These are phyloP conservation scores for Spea hammondii DNA, from an alignment of 2,797 vertebrate genomes.

Conservation along the genomic window DNA sequence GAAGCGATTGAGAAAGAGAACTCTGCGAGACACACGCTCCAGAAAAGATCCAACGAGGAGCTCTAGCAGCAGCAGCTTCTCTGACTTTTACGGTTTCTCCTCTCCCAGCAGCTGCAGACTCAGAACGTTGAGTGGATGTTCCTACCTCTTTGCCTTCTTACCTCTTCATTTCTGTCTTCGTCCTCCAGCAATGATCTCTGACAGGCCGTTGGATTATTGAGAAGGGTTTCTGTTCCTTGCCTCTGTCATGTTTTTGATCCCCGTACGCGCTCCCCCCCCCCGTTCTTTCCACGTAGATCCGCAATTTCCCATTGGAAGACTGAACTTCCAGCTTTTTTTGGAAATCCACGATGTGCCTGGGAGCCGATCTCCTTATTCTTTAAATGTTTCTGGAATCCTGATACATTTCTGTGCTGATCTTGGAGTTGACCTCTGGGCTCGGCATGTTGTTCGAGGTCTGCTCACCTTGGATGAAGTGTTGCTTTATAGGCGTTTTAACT, in stretches of 20 bases:
- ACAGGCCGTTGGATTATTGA: background rate
- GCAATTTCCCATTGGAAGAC: background rate
- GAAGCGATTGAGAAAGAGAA: background rate
- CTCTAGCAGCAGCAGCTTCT: slow-evolving; percentile 11
- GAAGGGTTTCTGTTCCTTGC: background rate
- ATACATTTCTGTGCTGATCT: no score
- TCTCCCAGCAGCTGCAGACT: background rate
- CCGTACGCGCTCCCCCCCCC: background rate
- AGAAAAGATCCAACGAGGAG: slow-evolving; percentile 21
- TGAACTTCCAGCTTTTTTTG: no score
- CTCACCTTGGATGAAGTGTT: no score
- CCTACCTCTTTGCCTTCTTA: background rate
- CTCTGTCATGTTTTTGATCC: no score
- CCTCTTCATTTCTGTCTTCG: background rate
- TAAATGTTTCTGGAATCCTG: no score
- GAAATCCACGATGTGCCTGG: no score
- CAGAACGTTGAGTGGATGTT: background rate
- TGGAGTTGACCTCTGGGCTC: no score
- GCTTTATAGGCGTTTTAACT: background rate
- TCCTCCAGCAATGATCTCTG: background rate
- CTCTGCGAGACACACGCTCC: slow-evolving; percentile 1
- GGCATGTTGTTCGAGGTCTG: no score
- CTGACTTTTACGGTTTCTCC: background rate
- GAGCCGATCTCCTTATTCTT: no score
- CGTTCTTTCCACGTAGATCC: background rate